phyloP scores from a whole-genome alignment of 2,888 invertebrate genomes.

The Patella caerulea region DNA sequence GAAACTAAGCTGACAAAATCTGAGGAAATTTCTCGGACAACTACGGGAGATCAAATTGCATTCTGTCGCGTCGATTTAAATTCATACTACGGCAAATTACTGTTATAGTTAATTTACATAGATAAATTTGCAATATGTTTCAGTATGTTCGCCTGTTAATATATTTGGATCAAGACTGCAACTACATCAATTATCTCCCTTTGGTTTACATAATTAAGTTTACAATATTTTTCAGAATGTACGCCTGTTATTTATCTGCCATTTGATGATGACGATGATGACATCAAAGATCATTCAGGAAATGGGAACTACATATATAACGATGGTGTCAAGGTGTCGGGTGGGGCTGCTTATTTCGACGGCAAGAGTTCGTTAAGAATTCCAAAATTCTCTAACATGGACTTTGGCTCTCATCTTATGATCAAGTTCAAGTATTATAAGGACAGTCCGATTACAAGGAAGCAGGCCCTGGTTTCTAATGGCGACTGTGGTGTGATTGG shows the following conservation, averaged over 20 bases:
- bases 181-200: background rate
- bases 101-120: no score
- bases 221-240: constrained; percentile 34
- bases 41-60: no score
- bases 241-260: constrained; percentile 34
- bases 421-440: constrained; percentile 47
- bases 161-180: no score
- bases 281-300: constrained; percentile 33
- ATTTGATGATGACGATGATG: constrained; percentile 28
- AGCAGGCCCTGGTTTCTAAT: constrained; percentile 53
- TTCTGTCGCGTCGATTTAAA: no score
- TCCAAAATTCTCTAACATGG: constrained; percentile 54
- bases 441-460: constrained; percentile 19
- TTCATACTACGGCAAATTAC: no score
- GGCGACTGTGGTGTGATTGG: constrained; percentile 52
- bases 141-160: no score
- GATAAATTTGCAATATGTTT: no score
- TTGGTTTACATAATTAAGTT: constrained; percentile 21
- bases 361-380: constrained; percentile 54
- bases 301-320: constrained; percentile 36
- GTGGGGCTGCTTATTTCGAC: constrained; percentile 51
- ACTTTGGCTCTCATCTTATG: constrained; percentile 47
- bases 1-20: no score
- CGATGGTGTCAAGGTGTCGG: constrained; percentile 47
- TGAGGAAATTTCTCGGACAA: no score